Conservation (phyloP, 2,888 invertebrate species). For the Campaea margaritaria region DNA sequence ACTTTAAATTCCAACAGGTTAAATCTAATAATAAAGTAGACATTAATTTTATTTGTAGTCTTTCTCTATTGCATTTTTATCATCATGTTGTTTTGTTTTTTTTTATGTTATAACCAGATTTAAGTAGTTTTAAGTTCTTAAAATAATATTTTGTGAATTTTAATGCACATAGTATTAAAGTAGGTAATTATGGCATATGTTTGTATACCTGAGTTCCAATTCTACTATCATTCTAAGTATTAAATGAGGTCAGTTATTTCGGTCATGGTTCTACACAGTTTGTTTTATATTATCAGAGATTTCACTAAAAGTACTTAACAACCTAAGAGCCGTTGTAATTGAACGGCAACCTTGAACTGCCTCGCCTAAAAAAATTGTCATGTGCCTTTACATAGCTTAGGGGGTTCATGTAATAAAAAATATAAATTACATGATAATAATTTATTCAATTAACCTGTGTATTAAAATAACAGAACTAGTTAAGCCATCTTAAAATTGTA, state of each 20-base stretch:
- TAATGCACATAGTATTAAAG: neutral
- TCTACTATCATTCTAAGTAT: constrained; percentile 32
- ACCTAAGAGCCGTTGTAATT: constrained; percentile 10
- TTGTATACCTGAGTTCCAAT: constrained; percentile 17
- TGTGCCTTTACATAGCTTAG: constrained; percentile 26
- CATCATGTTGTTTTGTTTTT: neutral
- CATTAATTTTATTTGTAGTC: neutral
- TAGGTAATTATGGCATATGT: neutral
- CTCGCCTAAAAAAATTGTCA: constrained; percentile 21
- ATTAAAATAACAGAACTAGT: constrained; percentile 8
- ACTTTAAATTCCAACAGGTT: no score
- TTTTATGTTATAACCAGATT: neutral
- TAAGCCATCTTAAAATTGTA: constrained; percentile 4
- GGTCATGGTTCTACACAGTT: constrained; percentile 45
- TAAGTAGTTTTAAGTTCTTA: neutral
- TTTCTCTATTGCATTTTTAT: neutral
- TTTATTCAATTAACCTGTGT: constrained; percentile 18
- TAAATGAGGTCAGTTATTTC: constrained; percentile 45
- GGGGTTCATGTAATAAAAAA: constrained; percentile 14
- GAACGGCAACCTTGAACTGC: constrained; percentile 30
- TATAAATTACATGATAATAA: constrained; percentile 10
- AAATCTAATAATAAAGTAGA: neutral
- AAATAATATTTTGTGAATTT: neutral
- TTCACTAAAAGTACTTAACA: constrained; percentile 38
- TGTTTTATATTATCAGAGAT: constrained; percentile 37